These are phyloP conservation scores for Luscinia megarhynchos DNA, from an alignment of 2,797 vertebrate genomes.

Conservation along the genomic window DNA sequence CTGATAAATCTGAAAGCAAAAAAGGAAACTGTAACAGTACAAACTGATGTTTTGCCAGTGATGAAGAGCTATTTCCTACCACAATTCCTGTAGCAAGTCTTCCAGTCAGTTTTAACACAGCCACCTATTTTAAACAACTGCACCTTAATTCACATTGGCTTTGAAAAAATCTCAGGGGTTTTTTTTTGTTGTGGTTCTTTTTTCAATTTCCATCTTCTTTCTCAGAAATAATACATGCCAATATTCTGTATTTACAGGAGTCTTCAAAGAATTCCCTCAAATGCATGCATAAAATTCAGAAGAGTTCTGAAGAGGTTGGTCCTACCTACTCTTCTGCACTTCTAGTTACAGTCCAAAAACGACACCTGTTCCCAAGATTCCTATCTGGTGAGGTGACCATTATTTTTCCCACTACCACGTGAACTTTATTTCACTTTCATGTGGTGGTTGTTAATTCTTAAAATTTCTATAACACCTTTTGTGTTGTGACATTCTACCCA, in stretches of 20 bases:
- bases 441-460: background rate
- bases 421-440: background rate
- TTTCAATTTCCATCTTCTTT: background rate
- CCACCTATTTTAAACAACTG: background rate
- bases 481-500: background rate
- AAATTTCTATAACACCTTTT: background rate
- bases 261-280: background rate
- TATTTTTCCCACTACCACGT: background rate
- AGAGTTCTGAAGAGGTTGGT: background rate
- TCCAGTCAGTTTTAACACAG: background rate
- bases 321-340: background rate
- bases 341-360: background rate
- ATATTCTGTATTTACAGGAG: background rate
- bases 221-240: background rate
- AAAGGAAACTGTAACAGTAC: background rate
- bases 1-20: slow-evolving; percentile 22
- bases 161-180: background rate
- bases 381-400: background rate
- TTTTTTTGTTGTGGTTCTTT: background rate
- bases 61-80: slow-evolving; percentile 18
- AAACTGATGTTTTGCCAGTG: slow-evolving; percentile 16
- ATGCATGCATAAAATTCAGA: background rate
- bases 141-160: background rate
- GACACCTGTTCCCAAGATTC: background rate
- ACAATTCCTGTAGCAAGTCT: background rate